These are phyloP conservation scores for Zaprionus taronus DNA, from an alignment of 1,140 invertebrate species.

Conservation along the genomic window DNA sequence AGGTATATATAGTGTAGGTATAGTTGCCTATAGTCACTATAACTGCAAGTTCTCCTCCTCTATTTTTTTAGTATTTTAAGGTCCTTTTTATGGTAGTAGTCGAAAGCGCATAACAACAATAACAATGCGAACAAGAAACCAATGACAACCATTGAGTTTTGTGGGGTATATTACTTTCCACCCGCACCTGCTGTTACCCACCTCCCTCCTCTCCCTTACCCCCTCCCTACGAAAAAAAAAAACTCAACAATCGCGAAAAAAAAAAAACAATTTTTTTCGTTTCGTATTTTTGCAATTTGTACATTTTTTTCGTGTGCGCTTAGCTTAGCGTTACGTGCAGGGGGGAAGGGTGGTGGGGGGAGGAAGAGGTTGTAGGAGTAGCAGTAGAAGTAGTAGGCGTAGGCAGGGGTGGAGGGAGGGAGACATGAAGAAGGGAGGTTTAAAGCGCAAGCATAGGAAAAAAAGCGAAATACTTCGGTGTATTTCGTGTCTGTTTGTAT, in stretches of 20 bases:
- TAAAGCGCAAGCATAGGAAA: neutral
- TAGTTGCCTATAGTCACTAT: too few relatives aligned
- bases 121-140: constrained; percentile 18
- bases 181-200: neutral
- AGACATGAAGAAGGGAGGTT: neutral
- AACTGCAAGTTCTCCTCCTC: too few relatives aligned
- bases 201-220: neutral
- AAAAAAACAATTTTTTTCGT: constrained; percentile 21
- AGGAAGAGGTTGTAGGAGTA: neutral
- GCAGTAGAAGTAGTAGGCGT: neutral
- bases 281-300: constrained; percentile 41
- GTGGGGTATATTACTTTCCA: neutral
- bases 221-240: constrained; percentile 5
- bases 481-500: constrained; percentile 4
- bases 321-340: neutral
- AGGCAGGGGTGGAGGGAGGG: too few relatives aligned
- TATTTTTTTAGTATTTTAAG: too few relatives aligned
- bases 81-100: neutral
- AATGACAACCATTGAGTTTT: constrained; percentile 25
- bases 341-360: neutral
- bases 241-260: constrained; percentile 31
- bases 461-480: constrained; percentile 2
- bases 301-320: constrained; percentile 17
- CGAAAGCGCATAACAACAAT: neutral
- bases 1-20: too few relatives aligned